Evolutionary conservation across 2,797 vertebrate genomes (phyloP).

Genomic region (Lithobates pipiens): DNA sequence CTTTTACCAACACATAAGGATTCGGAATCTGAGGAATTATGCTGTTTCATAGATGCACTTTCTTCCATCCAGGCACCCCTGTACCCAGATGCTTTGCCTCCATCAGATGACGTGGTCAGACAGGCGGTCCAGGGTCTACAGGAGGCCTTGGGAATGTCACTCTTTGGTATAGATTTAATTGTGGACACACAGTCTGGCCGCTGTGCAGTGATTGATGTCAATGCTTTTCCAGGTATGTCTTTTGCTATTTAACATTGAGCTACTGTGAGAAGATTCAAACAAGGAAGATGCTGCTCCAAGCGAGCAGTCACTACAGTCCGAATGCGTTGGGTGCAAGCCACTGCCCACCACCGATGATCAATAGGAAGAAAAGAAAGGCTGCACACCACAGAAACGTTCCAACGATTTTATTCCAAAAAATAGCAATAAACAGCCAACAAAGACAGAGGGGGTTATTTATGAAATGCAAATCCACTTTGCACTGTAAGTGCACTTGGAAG

Average conservation of each 20-base stretch:
- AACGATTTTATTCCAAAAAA: no score
- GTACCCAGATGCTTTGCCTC: slow-evolving; percentile 58
- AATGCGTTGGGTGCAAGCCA: no score
- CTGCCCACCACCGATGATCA: no score
- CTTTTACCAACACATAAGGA: neutral
- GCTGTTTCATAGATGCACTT: neutral
- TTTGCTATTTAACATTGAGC: neutral
- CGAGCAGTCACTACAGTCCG: no score
- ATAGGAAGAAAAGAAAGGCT: no score
- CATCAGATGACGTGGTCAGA: slow-evolving; percentile 69
- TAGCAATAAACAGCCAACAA: no score
- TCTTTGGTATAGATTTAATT: slow-evolving; percentile 81
- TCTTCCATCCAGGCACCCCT: slow-evolving; percentile 68
- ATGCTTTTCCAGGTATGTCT: slow-evolving; percentile 78
- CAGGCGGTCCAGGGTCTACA: slow-evolving; percentile 74
- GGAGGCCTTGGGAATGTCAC: slow-evolving; percentile 73
- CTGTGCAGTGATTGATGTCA: slow-evolving; percentile 79
- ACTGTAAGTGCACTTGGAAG: no score
- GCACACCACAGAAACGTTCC: no score
- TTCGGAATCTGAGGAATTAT: neutral
- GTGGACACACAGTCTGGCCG: slow-evolving; percentile 74
- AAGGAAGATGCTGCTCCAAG: no score
- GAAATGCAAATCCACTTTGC: no score
- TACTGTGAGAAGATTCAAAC: no score
- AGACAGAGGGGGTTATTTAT: no score